phyloP scores from a whole-genome alignment of 2,888 invertebrate species.

The Volucella zonaria region DNA sequence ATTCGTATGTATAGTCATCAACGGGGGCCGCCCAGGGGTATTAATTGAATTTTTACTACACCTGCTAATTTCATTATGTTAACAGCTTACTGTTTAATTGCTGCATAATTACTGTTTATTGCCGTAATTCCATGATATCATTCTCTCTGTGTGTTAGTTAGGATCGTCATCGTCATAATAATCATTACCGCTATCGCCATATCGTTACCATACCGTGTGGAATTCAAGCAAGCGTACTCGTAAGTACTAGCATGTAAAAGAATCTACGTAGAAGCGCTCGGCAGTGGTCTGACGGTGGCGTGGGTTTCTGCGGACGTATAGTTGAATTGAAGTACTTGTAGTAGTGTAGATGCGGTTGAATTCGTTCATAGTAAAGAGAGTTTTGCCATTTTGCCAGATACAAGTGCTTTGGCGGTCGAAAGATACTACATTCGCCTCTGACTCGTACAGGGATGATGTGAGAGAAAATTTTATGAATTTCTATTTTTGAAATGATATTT shows the following conservation, averaged over 20 bases:
- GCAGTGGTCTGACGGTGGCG: background rate
- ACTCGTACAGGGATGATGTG: no score
- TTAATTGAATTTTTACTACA: conserved; percentile 74
- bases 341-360: no score
- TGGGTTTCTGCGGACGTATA: background rate
- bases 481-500: no score
- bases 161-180: conserved; percentile 51
- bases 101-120: conserved; percentile 74
- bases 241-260: conserved; percentile 19
- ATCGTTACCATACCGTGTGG: conserved; percentile 47
- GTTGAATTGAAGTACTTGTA: background rate
- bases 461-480: no score
- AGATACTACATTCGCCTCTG: no score
- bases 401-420: no score
- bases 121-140: conserved; percentile 74
- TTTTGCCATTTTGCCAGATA: no score
- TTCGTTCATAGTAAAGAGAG: no score
- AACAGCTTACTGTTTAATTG: conserved; percentile 74
- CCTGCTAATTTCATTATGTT: conserved; percentile 74
- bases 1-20: no score
- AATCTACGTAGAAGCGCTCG: conserved; percentile 32
- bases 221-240: conserved; percentile 61
- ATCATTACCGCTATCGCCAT: conserved; percentile 16
- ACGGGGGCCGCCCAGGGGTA: conserved; percentile 44
- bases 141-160: conserved; percentile 66